phyloP scores from a whole-genome alignment of 2,113 vertebrate species.

The Rostratula benghalensis region DNA sequence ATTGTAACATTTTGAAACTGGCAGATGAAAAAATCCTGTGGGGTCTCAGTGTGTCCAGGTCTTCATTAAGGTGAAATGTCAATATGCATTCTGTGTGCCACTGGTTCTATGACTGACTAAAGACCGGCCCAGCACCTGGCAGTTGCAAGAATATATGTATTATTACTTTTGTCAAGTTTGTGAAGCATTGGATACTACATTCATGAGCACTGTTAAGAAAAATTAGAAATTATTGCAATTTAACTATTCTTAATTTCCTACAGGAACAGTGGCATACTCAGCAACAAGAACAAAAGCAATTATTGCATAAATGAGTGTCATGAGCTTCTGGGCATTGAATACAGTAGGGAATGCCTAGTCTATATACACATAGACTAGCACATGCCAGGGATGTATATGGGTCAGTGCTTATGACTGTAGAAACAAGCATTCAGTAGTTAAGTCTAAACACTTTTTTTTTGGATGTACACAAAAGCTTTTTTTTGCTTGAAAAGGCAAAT shows the following conservation, averaged over 20 bases:
- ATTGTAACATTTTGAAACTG: neutral
- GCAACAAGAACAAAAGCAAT: neutral
- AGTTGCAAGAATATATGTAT: neutral
- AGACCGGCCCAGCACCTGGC: neutral
- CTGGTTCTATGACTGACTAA: neutral
- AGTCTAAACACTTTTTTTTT: neutral
- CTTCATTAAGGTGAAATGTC: neutral
- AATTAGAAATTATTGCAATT: neutral
- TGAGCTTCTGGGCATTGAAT: neutral
- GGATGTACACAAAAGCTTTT: neutral
- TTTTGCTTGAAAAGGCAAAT: neutral
- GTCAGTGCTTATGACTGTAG: neutral
- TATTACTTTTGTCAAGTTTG: neutral
- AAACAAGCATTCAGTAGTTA: neutral
- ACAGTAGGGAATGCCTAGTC: neutral
- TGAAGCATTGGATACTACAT: neutral
- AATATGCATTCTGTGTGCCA: neutral
- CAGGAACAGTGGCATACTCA: neutral
- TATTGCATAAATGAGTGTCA: neutral
- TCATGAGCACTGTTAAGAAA: neutral
- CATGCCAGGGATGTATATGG: neutral
- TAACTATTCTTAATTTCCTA: neutral
- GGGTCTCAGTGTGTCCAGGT: neutral
- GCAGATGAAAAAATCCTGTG: neutral
- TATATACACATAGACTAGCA: neutral